Percentiles rank a stretch among this genome's conserved stretches.
Evolutionary conservation across 1,140 invertebrate species (phyloP).

Genomic region (Gyrodactylus bullatarudis): DNA sequence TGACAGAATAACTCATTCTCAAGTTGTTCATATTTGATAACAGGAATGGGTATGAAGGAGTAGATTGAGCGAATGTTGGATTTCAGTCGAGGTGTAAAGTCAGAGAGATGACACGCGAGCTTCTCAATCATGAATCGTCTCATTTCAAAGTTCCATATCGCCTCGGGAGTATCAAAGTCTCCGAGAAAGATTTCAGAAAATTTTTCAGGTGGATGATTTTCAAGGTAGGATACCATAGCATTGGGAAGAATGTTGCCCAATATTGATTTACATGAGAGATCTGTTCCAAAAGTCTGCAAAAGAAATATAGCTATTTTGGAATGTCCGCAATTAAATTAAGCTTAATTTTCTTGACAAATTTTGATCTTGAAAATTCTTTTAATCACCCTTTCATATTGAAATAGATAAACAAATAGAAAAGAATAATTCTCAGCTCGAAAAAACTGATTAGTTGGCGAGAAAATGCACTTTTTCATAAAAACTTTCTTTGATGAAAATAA

Average conservation of each 20-base stretch:
- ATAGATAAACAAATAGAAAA: no score
- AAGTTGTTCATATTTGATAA: constrained; percentile 65
- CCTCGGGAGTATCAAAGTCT: constrained; percentile 94
- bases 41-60: constrained; percentile 77
- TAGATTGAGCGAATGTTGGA: constrained; percentile 76
- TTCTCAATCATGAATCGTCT: constrained; percentile 68
- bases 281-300: constrained; percentile 8
- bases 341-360: no score
- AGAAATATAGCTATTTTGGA: no score
- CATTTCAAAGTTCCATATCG: constrained; percentile 35
- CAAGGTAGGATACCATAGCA: constrained; percentile 91
- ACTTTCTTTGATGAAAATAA: no score
- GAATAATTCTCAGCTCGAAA: no score
- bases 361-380: no score
- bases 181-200: constrained; percentile 95
- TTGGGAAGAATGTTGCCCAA: constrained; percentile 71
- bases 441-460: no score
- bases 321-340: no score
- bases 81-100: constrained; percentile 62
- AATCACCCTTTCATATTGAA: no score
- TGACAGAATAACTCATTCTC: constrained; percentile 88
- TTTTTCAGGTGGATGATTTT: constrained; percentile 85
- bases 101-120: constrained; percentile 68
- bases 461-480: no score
- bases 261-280: constrained; percentile 23